phyloP scores from a whole-genome alignment of 2,888 invertebrate genomes.

The Doris montereyensis region DNA sequence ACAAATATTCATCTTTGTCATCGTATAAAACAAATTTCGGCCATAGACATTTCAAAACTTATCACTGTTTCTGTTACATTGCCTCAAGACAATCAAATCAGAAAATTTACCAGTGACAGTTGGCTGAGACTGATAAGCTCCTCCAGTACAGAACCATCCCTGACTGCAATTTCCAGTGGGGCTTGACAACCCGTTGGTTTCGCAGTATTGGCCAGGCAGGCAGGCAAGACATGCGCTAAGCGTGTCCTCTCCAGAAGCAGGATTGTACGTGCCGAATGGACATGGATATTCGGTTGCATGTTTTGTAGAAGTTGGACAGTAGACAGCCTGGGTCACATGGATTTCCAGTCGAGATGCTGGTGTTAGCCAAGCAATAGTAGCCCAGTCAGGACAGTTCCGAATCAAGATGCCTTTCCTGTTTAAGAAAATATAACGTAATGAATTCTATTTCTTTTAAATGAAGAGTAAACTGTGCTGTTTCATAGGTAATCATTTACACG shows the following conservation, averaged over 20 bases:
- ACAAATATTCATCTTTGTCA: no score
- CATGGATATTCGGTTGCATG: constrained; percentile 61
- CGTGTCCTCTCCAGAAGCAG: constrained; percentile 49
- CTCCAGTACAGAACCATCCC: constrained; percentile 70
- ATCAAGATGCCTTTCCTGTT: constrained; percentile 61
- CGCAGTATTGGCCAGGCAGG: constrained; percentile 66
- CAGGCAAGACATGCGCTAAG: constrained; percentile 56
- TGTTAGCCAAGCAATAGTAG: constrained; percentile 63
- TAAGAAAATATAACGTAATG: neutral
- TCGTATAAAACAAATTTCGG: no score
- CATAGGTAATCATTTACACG: no score
- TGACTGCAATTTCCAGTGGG: constrained; percentile 63
- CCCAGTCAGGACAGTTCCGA: constrained; percentile 63
- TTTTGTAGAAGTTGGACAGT: constrained; percentile 64
- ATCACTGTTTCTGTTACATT: no score
- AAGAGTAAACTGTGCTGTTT: no score
- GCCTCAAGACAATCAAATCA: no score
- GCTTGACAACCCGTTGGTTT: constrained; percentile 51
- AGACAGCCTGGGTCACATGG: constrained; percentile 61
- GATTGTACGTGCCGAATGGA: constrained; percentile 59
- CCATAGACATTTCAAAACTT: no score
- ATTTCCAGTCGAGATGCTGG: constrained; percentile 52
- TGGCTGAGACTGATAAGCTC: constrained; percentile 56
- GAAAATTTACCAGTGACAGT: constrained; percentile 60
- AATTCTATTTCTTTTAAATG: no score